Evolutionary conservation across 2,888 invertebrate genomes (phyloP), one percentile per base, ranked within the genome.

Genomic region (Deilephila porcellus): DNA sequence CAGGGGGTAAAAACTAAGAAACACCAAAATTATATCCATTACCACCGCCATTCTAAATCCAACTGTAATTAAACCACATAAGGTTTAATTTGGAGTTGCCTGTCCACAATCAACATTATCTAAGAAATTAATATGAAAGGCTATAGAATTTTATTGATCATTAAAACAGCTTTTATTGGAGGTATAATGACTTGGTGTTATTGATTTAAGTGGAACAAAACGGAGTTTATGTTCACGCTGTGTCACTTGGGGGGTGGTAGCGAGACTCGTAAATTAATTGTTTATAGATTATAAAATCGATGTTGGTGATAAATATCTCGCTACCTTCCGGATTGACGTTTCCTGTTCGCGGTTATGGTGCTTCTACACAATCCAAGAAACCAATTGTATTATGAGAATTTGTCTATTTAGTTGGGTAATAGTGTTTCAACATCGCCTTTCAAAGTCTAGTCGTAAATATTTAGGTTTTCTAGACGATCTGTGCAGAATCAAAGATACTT

Each of bases 91-190:
- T 67, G 20, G 45, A 67, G 20, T 67, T 25, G 14, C 0, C 1
- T n/a, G 0, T n/a, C 32, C 29, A 14, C 62, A 17, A 62, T 29
- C 8, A 63, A 37, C 63, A 14, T n/a, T 67, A 67, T 67, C 67
- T 52, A 17, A 67, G 67, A 79, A 84, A 81, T 81, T 70, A 82
- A 82, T 78, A 83, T 78, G 81, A 77, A 79, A 78, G 70, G 74
- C 78, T 78, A 80, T 83, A 82, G 78, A 81, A 79, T 85, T 85
- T 86, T 84, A 87, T 85, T 77, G 78, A 74, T 73, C 73, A 81
- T 82, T 82, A 82, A 81, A 82, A 82, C 78, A 78, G 77, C 76
- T 79, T 81, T 84, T 83, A 84, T 79, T 80, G 76, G 72, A n/a
- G 53, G 32, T 60, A 63, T 72, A 72, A 72, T 72, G 29, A 72